Conservation (phyloP, 1,140 invertebrate species). For the Coboldia fuscipes region DNA sequence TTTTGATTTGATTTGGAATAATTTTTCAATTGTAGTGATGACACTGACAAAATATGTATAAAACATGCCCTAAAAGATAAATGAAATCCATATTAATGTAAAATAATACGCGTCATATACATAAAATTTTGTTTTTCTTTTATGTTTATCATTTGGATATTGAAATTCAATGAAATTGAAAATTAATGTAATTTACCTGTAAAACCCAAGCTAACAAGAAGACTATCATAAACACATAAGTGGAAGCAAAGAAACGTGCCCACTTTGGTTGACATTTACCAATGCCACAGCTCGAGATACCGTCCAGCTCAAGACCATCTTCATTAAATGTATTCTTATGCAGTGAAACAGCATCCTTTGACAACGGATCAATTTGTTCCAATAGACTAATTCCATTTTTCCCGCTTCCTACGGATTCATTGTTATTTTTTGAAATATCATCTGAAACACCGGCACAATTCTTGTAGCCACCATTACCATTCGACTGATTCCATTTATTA, state of each 20-base stretch:
- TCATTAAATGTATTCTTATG: too few species aligned
- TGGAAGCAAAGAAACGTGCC: conserved; percentile 62
- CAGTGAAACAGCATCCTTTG: too few species aligned
- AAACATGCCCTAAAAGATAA: conserved; percentile 41
- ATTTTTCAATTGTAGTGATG: conserved; percentile 90
- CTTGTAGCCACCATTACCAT: too few species aligned
- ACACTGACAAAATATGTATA: conserved; percentile 91
- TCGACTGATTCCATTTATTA: too few species aligned
- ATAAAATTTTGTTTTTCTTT: neutral
- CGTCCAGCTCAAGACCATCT: too few species aligned
- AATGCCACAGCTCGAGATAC: conserved; percentile 37
- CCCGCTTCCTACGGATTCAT: too few species aligned
- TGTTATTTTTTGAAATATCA: too few species aligned
- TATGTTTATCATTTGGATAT: neutral
- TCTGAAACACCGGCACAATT: too few species aligned
- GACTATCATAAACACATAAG: conserved; percentile 66
- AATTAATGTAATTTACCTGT: conserved; percentile 28
- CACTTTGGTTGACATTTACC: conserved; percentile 44
- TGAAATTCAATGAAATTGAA: neutral
- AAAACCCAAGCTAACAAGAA: conserved; percentile 78
- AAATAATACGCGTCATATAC: too few species aligned
- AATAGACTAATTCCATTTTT: too few species aligned
- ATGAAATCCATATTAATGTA: neutral
- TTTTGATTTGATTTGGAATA: conserved; percentile 87
- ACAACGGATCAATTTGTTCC: too few species aligned